Evolutionary conservation across 1,140 invertebrate genomes (phyloP).

Genomic region (Solenopsis fugax): DNA sequence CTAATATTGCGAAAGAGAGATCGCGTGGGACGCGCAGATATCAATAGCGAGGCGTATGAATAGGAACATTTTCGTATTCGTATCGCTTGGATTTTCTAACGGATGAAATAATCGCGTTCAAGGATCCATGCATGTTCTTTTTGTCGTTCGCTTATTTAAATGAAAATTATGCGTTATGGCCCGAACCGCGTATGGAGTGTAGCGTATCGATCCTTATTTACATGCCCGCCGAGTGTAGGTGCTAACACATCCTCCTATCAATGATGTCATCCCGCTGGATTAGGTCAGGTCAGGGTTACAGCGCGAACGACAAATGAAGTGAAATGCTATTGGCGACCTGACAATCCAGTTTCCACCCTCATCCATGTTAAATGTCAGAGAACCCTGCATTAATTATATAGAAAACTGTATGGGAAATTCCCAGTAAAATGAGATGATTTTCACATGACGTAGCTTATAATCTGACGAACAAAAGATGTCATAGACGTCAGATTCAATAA

Average conservation of each 20-base stretch:
- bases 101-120: constrained; percentile 53
- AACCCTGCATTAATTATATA: neutral
- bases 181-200: neutral
- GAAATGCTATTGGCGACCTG: neutral
- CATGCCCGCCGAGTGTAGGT: neutral
- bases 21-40: constrained; percentile 1
- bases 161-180: constrained; percentile 37
- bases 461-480: no score
- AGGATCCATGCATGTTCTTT: constrained; percentile 8
- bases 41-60: constrained; percentile 23
- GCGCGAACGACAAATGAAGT: neutral
- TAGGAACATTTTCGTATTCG: constrained; percentile 37
- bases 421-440: no score
- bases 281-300: constrained; percentile 46
- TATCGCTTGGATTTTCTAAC: constrained; percentile 29
- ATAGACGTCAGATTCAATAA: no score
- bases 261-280: constrained; percentile 40
- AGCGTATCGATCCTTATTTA: constrained; percentile 16
- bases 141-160: constrained; percentile 26
- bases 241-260: constrained; percentile 32
- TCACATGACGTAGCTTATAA: no score
- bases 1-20: neutral
- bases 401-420: no score
- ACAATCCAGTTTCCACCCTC: neutral
- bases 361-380: neutral